Evolutionary conservation across 2,888 invertebrate species (phyloP), one percentile per base, ranked within the genome.

Genomic region (Macropis europaea): DNA sequence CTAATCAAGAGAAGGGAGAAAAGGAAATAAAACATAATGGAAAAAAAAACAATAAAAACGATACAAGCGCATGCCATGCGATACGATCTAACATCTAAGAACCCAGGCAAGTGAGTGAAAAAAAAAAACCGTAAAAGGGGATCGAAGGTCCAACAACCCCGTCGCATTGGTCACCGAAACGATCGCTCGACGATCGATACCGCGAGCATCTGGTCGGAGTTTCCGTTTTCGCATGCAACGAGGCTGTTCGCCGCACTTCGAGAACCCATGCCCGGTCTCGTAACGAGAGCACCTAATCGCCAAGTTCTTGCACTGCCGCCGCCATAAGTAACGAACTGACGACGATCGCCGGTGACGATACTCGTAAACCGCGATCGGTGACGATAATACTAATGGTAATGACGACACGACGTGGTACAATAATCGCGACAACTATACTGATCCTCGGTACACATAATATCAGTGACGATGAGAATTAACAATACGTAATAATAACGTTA

Each of bases 11-110:
- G 47, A 59, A 66, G 28, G 3, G 60, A 54, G 50, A 24, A 6
- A 22, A 60, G 40, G 45, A 62, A 38, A 47, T 73, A 34, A 45
- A 26, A 56, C 73, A 59, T 24, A 36, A 34, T 17, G 19, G 54
- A 53, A 47, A 17, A 26, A 32, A 50, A 50, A 64, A 61, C 24
- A 26, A 73, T n/a, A 40, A 59, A 71, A 69, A 71, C 57, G 43
- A 62, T 70, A 72, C 70, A 85, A 85, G 86, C 87, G 76, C 88
- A 88, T 87, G 88, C 87, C 87, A 87, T 87, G 87, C 87, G 84
- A 82, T 76, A 77, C 59, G 71, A 68, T 70, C 61, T 66, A 73
- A 69, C 76, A 72, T 71, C 63, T 77, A 80, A 73, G 60, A 81
- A 79, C 77, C 80, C 77, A 79, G 79, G 75, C 73, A 79, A 66